phyloP scores from a whole-genome alignment of 1,140 invertebrate species.

The Drosophila seguyi region DNA sequence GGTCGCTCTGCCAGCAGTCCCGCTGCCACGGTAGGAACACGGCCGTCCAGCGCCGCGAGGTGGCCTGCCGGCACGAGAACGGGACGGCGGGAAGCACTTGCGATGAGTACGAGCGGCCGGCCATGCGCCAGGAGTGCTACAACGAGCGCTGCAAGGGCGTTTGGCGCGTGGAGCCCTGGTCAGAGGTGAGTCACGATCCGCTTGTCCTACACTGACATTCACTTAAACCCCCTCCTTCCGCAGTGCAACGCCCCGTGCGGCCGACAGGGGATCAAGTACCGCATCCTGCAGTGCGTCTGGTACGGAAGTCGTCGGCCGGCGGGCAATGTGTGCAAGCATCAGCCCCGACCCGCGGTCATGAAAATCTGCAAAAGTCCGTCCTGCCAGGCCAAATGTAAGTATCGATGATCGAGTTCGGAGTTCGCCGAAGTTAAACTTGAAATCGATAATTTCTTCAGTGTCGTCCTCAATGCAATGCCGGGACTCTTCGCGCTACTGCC shows the following conservation, averaged over 20 bases:
- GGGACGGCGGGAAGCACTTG: slow-evolving; percentile 88
- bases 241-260: slow-evolving; percentile 93
- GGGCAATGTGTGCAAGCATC: slow-evolving; percentile 91
- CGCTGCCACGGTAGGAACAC: slow-evolving; percentile 92
- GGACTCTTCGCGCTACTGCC: slow-evolving; percentile 92
- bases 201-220: slow-evolving; percentile 28
- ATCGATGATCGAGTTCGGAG: neutral
- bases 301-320: slow-evolving; percentile 92
- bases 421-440: no score
- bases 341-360: slow-evolving; percentile 90
- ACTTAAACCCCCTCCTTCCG: neutral
- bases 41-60: slow-evolving; percentile 91
- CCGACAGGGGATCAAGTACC: slow-evolving; percentile 90
- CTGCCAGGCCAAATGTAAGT: slow-evolving; percentile 87
- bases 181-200: slow-evolving; percentile 88
- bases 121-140: slow-evolving; percentile 91
- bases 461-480: slow-evolving; percentile 86
- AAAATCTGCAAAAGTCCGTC: slow-evolving; percentile 90
- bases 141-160: slow-evolving; percentile 92
- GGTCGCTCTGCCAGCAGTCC: slow-evolving; percentile 90
- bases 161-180: slow-evolving; percentile 95
- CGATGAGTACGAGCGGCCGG: slow-evolving; percentile 89
- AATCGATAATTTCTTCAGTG: slow-evolving; percentile 9
- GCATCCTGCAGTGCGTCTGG: slow-evolving; percentile 95
- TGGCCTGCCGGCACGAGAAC: slow-evolving; percentile 89